Conservation (phyloP, 2,797 vertebrate species). For the Scyliorhinus canicula region DNA sequence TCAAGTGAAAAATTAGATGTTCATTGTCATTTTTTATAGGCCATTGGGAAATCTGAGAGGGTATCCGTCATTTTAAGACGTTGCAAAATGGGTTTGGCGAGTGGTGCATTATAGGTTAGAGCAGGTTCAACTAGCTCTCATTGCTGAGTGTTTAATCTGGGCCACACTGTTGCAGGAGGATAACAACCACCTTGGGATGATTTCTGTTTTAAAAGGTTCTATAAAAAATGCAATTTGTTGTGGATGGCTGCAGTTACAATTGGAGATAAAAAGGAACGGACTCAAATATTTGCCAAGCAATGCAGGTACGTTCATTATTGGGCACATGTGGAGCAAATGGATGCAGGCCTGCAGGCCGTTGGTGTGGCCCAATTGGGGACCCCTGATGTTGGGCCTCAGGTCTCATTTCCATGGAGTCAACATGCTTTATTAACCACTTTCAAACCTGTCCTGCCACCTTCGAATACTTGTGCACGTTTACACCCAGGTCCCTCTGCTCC, state of each 20-base stretch:
- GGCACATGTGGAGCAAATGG: neutral
- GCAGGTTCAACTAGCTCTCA: neutral
- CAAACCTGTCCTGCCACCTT: too few species aligned
- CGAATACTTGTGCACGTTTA: too few species aligned
- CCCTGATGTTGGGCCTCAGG: neutral
- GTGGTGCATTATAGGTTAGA: neutral
- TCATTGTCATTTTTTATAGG: neutral
- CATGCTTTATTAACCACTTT: too few species aligned
- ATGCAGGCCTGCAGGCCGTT: neutral
- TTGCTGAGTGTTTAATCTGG: neutral
- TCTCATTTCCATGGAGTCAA: neutral
- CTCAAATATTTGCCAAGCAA: neutral
- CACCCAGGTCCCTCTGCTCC: too few species aligned
- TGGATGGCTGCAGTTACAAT: neutral
- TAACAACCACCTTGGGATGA: neutral
- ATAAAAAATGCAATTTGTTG: neutral
- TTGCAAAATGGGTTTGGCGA: neutral
- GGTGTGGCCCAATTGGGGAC: neutral
- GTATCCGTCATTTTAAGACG: neutral
- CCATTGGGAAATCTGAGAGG: neutral
- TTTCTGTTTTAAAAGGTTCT: neutral
- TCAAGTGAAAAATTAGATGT: neutral
- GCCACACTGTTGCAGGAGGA: neutral
- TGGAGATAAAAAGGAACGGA: neutral
- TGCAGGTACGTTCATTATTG: neutral